Conservation (phyloP, 2,113 vertebrate species). For the Corythaeola cristata region DNA sequence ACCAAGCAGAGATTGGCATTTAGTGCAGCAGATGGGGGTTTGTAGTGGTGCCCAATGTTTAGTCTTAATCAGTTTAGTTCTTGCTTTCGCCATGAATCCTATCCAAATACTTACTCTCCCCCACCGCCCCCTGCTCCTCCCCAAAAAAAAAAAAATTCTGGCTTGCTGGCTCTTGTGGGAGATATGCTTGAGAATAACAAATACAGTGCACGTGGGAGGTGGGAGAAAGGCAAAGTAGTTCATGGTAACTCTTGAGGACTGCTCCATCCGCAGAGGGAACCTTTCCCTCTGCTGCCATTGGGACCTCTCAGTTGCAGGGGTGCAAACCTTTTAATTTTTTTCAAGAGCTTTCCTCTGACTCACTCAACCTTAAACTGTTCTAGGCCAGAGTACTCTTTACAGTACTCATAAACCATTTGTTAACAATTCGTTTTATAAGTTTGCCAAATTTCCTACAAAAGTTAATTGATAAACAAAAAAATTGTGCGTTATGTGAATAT, state of each 20-base stretch:
- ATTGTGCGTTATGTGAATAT: background rate
- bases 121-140: too few species aligned
- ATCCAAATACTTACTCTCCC: background rate
- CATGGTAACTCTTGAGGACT: background rate
- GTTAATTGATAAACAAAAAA: background rate
- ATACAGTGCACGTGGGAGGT: slow-evolving; percentile 2
- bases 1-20: slow-evolving; percentile 63
- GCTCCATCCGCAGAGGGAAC: background rate
- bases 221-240: slow-evolving; percentile 21
- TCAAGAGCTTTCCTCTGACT: background rate
- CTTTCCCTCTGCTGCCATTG: background rate
- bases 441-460: background rate
- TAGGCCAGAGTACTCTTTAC: background rate
- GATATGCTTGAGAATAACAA: slow-evolving; percentile 28
- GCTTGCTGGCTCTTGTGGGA: background rate
- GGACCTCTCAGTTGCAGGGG: too few species aligned
- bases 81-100: slow-evolving; percentile 33
- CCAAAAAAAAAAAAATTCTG: background rate
- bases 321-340: background rate
- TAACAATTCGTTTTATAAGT: background rate
- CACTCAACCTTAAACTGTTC: background rate
- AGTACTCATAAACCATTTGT: background rate
- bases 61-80: slow-evolving; percentile 61
- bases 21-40: slow-evolving; percentile 53
- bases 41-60: slow-evolving; percentile 57